Conservation (phyloP, 2,113 vertebrate species). For the Rhinolophus sinicus region DNA sequence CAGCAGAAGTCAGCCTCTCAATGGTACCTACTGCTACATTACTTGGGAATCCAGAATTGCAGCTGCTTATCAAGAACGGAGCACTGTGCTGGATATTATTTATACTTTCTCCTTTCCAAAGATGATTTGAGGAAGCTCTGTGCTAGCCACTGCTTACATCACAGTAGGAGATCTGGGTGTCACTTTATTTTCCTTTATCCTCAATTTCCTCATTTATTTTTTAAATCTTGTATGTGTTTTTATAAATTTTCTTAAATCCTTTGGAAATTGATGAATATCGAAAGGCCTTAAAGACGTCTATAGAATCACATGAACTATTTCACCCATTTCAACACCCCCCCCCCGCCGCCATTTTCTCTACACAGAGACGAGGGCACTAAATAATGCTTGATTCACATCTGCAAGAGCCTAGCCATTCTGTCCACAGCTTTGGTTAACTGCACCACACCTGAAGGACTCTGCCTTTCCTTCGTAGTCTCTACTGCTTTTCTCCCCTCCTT, state of each 20-base stretch:
- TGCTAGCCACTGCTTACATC: not conserved
- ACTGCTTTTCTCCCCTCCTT: not conserved
- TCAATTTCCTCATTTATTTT: constrained; percentile 29
- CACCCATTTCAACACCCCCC: not conserved
- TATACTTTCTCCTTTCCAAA: constrained; percentile 42
- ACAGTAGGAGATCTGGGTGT: not conserved
- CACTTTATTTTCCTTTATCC: constrained; percentile 26
- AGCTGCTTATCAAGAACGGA: not conserved
- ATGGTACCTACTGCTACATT: not conserved
- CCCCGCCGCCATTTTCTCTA: not conserved
- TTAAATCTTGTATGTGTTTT: not conserved
- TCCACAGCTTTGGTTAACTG: not conserved
- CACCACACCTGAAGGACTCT: not conserved
- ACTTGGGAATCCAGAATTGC: not conserved
- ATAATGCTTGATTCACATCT: not conserved
- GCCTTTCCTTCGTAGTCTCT: not conserved
- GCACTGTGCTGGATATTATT: not conserved
- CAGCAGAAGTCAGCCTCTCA: not conserved
- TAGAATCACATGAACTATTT: not conserved
- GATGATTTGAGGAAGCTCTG: not conserved
- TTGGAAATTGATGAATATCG: constrained; percentile 11
- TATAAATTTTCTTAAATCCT: constrained; percentile 45
- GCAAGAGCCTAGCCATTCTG: not conserved
- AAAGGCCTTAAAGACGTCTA: not conserved
- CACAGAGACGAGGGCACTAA: not conserved